A percentile compares a stretch with the other conserved stretches of the same genome.
These are phyloP conservation scores for Nematopogon swammerdamellus DNA, from an alignment of 2,888 invertebrate species.

Conservation along the genomic window DNA sequence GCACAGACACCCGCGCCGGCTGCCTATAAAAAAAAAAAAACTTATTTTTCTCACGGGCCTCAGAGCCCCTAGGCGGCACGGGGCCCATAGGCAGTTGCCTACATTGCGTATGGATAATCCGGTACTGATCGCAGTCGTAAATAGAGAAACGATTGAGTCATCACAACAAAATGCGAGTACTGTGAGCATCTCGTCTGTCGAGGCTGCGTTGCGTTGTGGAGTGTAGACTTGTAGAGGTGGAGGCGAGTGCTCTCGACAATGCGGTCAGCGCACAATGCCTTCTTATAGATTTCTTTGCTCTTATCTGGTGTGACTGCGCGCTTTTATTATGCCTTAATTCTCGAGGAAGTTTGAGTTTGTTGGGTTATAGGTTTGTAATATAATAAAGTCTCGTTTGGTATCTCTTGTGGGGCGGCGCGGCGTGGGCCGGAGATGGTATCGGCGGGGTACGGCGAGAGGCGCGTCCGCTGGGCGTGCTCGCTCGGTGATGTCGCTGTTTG, in stretches of 20 bases:
- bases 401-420: background rate
- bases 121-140: background rate
- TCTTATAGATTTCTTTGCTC: background rate
- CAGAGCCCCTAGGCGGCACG: too few relatives aligned
- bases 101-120: too few relatives aligned
- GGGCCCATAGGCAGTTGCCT: too few relatives aligned
- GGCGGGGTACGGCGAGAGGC: background rate
- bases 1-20: too few relatives aligned
- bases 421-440: background rate
- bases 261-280: background rate
- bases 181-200: background rate
- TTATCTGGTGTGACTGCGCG: background rate
- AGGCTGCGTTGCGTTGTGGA: too few relatives aligned
- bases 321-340: background rate
- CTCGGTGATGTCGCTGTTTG: too few relatives aligned
- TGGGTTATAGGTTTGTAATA: background rate
- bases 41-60: too few relatives aligned
- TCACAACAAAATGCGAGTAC: slow-evolving; percentile 36
- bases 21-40: too few relatives aligned
- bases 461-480: background rate
- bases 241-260: background rate
- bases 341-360: background rate
- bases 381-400: background rate
- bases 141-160: slow-evolving; percentile 54
- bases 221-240: too few relatives aligned